These are phyloP conservation scores for Goniozus legneri DNA, from an alignment of 1,140 invertebrate species.

Conservation along the genomic window DNA sequence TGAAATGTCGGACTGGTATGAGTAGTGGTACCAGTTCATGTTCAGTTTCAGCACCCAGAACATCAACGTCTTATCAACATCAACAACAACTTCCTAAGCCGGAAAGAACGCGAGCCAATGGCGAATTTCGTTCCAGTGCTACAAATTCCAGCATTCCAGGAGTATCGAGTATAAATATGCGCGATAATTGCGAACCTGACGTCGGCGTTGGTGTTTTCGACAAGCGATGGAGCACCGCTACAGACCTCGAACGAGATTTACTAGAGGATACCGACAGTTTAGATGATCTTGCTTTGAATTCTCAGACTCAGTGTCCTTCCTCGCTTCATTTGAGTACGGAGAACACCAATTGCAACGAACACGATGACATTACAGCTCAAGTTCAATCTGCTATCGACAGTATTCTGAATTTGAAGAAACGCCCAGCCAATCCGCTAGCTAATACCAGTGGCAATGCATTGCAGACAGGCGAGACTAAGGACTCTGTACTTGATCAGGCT, in stretches of 20 bases:
- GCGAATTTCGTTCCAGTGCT: slow-evolving; percentile 36
- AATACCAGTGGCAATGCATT: slow-evolving; percentile 17
- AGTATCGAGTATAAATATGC: slow-evolving; percentile 22
- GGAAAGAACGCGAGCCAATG: slow-evolving; percentile 47
- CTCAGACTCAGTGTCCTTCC: slow-evolving; percentile 36
- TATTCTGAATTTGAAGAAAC: slow-evolving; percentile 68
- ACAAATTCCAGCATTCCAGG: slow-evolving; percentile 21
- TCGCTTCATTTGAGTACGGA: slow-evolving; percentile 21
- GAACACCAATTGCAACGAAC: slow-evolving; percentile 43
- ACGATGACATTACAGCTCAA: slow-evolving; percentile 69
- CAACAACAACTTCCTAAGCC: slow-evolving; percentile 13
- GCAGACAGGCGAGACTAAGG: slow-evolving; percentile 36
- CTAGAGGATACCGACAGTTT: slow-evolving; percentile 47
- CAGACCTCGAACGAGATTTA: slow-evolving; percentile 46
- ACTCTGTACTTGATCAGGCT: slow-evolving; percentile 57
- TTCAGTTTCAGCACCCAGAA: slow-evolving; percentile 18
- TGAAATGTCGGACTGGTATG: slow-evolving; percentile 39
- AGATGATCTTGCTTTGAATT: slow-evolving; percentile 43
- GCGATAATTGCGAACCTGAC: slow-evolving; percentile 30
- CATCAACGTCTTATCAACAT: too few relatives aligned
- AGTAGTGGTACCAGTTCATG: slow-evolving; percentile 23
- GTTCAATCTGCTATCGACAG: slow-evolving; percentile 76
- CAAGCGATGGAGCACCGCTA: slow-evolving; percentile 36
- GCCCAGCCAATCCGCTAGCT: slow-evolving; percentile 35
- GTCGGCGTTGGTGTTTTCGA: slow-evolving; percentile 16